Evolutionary conservation across 2,797 vertebrate genomes (phyloP), one percentile per base, ranked within the genome.

Genomic region (Falco biarmicus): DNA sequence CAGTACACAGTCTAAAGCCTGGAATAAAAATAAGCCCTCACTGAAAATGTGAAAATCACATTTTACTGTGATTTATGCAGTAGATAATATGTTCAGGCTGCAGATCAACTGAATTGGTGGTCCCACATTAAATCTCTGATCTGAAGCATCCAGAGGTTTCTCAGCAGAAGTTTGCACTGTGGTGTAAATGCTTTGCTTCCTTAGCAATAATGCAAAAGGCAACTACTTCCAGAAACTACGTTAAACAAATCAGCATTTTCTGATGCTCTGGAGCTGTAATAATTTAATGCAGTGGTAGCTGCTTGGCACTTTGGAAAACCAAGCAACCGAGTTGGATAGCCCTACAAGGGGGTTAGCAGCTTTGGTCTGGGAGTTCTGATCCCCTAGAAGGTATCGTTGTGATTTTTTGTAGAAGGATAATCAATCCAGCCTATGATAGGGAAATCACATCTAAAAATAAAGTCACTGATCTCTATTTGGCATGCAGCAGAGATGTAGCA

Each of bases 391-490:
- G 19, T 82, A 43, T 47, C 3, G 2, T 50, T 78, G 54, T 18
- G n/a, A 31, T 54, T 94, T 41, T 96, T 85, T 59, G 51, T 59
- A 37, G 43, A 78, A 75, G n/a, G 37, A 45, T 75, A 68, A 95
- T 92, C 90, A 96, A 95, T 80, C 59, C n/a, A 76, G 53, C 14
- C 61, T 74, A 78, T 28, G 45, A 89, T 18, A 85, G 50, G 53
- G 64, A 89, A 53, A 47, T 95, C 56, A 83, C 53, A 56, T 78
- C 95, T 93, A 34, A 94, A 96, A 93, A 92, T 91, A 95, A 94
- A 95, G 87, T 69, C 81, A 41, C 87, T 54, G 75, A 83, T 93
- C 79, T 87, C 92, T 90, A 65, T 81, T 91, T 93, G 92, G 92
- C 81, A 84, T 77, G 87, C 66, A 82, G 69, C 26, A 73, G 90